These are phyloP conservation scores for Lasiommata megera DNA, from an alignment of 2,888 invertebrate genomes.

Conservation along the genomic window DNA sequence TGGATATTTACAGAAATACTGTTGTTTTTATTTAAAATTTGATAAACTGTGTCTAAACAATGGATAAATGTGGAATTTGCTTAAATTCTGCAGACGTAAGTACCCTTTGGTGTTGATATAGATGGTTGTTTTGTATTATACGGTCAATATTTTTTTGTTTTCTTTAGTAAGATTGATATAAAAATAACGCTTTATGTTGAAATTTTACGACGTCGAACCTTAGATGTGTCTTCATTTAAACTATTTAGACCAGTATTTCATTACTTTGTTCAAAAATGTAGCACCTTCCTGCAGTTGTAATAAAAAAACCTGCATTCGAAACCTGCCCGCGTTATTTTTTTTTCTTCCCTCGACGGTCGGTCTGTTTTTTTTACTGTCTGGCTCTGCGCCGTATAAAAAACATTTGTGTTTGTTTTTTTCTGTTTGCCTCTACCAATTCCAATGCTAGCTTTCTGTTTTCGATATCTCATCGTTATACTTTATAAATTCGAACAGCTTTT, in stretches of 20 bases:
- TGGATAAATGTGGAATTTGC: slow-evolving; percentile 78
- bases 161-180: slow-evolving; percentile 64
- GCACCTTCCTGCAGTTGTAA: slow-evolving; percentile 42
- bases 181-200: slow-evolving; percentile 59
- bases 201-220: slow-evolving; percentile 31
- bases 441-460: slow-evolving; percentile 33
- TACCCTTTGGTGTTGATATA: slow-evolving; percentile 38
- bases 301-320: slow-evolving; percentile 68
- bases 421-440: slow-evolving; percentile 24
- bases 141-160: slow-evolving; percentile 72
- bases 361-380: slow-evolving; percentile 76
- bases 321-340: slow-evolving; percentile 78
- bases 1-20: slow-evolving; percentile 57
- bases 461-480: slow-evolving; percentile 27
- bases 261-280: slow-evolving; percentile 34
- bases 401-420: slow-evolving; percentile 40
- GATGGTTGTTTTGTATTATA: slow-evolving; percentile 49
- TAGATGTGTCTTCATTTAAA: slow-evolving; percentile 33
- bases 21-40: slow-evolving; percentile 49
- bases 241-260: slow-evolving; percentile 18
- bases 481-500: slow-evolving; percentile 17
- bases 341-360: slow-evolving; percentile 56
- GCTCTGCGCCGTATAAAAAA: slow-evolving; percentile 68
- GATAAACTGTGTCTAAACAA: slow-evolving; percentile 42
- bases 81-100: slow-evolving; percentile 71